phyloP scores from a whole-genome alignment of 92 coral and sea anemone genomes.

The Zoanthus gigantus region DNA sequence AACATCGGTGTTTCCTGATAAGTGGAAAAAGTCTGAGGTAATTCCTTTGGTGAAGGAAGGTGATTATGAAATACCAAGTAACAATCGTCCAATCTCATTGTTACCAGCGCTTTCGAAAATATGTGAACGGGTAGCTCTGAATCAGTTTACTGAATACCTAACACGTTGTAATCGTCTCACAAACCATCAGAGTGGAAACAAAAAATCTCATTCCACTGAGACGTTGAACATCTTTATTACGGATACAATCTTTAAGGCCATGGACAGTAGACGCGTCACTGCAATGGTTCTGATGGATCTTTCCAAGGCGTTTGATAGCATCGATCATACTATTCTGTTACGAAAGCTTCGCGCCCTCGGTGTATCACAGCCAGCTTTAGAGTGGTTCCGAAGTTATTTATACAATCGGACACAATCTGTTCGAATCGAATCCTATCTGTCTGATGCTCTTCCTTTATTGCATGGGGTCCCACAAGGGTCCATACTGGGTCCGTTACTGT shows the following conservation, averaged over 20 bases:
- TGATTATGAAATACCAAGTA: not conserved
- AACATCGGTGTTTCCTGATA: conserved; percentile 5
- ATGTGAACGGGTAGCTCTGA: too few species aligned
- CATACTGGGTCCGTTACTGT: not conserved
- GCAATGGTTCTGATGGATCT: not conserved
- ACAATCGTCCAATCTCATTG: not conserved
- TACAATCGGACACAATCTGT: too few species aligned
- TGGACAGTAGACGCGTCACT: conserved; percentile 10
- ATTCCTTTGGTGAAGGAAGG: conserved; percentile 9
- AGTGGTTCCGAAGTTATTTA: too few species aligned
- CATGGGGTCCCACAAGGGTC: not conserved
- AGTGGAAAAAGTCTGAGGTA: conserved; percentile 9
- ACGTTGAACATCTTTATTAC: too few species aligned
- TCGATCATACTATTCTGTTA: not conserved
- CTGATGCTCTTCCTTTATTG: not conserved
- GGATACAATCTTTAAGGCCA: not conserved
- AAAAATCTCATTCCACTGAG: too few species aligned
- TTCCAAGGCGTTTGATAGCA: too few species aligned
- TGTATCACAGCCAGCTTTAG: too few species aligned
- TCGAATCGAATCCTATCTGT: not conserved
- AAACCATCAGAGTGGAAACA: not conserved
- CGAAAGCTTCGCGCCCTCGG: not conserved
- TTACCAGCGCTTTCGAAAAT: too few species aligned
- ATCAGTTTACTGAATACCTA: too few species aligned
- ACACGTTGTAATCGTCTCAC: conserved; percentile 1